Percentiles rank a stretch among this genome's conserved stretches.
These are phyloP conservation scores for Chesias legatella DNA, from an alignment of 2,888 invertebrate genomes.

Conservation along the genomic window DNA sequence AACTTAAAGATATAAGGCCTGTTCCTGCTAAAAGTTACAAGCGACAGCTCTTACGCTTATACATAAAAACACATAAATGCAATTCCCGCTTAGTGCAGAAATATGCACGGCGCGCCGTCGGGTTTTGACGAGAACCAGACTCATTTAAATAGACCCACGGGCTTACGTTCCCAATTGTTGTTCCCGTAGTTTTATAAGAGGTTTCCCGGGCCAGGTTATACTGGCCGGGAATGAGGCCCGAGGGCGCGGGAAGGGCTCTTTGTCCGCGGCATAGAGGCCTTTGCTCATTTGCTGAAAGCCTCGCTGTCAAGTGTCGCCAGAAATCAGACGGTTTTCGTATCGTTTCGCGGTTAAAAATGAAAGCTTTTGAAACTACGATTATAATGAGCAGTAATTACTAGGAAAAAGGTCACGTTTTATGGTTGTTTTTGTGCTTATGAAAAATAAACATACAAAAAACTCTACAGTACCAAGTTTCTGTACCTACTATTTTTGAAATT, in stretches of 20 bases:
- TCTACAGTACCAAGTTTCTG: too few species aligned
- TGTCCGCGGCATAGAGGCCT: constrained; percentile 52
- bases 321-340: constrained; percentile 56
- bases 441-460: too few species aligned
- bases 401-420: not conserved
- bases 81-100: constrained; percentile 38
- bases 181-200: constrained; percentile 30
- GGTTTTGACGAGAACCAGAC: constrained; percentile 33
- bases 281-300: constrained; percentile 72
- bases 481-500: too few species aligned
- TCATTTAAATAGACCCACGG: constrained; percentile 41
- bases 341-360: constrained; percentile 41
- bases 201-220: constrained; percentile 29
- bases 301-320: constrained; percentile 54
- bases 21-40: too few species aligned
- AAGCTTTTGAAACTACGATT: constrained; percentile 29
- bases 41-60: too few species aligned
- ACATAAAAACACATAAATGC: not conserved
- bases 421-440: too few species aligned
- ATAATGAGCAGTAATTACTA: constrained; percentile 19
- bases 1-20: too few species aligned
- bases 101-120: constrained; percentile 38
- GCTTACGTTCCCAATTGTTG: constrained; percentile 33
- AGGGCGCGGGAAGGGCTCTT: constrained; percentile 53
- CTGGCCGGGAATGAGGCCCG: constrained; percentile 37